Evolutionary conservation across 2,113 vertebrate genomes (phyloP).

Genomic region (Emydura subglobosa): DNA sequence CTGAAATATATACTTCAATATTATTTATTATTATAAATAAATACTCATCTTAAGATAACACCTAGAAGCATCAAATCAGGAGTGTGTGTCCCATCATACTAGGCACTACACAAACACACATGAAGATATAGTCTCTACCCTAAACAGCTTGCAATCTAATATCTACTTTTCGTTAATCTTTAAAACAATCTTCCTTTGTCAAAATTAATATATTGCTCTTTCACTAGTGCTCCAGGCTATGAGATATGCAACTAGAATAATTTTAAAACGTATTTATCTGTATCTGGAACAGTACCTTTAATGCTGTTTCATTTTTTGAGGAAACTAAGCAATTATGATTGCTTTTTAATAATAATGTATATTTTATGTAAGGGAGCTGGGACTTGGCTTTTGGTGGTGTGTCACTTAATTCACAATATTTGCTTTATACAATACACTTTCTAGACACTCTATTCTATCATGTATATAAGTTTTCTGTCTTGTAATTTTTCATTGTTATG

Average conservation of each 20-base stretch:
- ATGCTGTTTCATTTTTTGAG: constrained; percentile 57
- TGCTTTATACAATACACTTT: not conserved
- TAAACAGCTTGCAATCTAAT: not conserved
- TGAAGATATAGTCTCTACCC: not conserved
- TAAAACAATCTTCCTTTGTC: not conserved
- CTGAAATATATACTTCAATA: not conserved
- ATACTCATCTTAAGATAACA: not conserved
- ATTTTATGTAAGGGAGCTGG: constrained; percentile 23
- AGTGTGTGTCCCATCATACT: not conserved
- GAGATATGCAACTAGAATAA: constrained; percentile 66
- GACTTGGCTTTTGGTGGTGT: not conserved
- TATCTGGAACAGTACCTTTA: constrained; percentile 58
- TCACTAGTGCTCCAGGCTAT: constrained; percentile 69
- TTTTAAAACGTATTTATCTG: constrained; percentile 72
- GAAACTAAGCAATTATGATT: constrained; percentile 65
- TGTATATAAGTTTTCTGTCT: not conserved
- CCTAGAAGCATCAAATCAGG: not conserved
- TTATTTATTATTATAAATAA: not conserved
- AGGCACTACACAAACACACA: not conserved
- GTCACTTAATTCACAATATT: not conserved
- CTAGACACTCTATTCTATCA: not conserved
- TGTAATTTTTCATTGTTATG: not conserved
- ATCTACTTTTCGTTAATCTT: not conserved
- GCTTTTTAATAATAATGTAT: constrained; percentile 66
- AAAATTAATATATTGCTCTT: not conserved